Conservation (phyloP, 64 coral and sea anemone genomes). For the Pocillopora damicornis region DNA sequence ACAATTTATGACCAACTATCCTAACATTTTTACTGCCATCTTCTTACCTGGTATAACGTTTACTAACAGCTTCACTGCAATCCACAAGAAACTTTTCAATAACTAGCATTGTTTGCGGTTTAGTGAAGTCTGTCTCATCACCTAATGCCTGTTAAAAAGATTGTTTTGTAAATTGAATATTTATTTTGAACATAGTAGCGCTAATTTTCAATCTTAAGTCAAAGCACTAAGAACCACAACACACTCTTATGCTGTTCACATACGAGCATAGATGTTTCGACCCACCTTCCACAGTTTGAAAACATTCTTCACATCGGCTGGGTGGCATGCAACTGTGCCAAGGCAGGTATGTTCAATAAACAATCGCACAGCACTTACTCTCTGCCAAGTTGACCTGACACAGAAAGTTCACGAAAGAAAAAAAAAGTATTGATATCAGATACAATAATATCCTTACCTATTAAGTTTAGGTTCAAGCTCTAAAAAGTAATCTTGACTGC, state of each 20-base stretch:
- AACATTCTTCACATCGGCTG: conserved; percentile 9
- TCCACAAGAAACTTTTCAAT: conserved; percentile 59
- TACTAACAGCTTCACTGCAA: conserved; percentile 40
- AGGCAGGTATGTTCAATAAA: conserved; percentile 39
- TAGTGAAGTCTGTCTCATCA: conserved; percentile 56
- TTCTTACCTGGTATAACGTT: conserved; percentile 25
- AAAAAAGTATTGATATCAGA: not conserved
- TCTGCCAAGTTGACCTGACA: conserved; percentile 30
- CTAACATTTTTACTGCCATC: not conserved
- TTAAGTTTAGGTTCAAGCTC: no score
- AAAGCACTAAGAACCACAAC: no score
- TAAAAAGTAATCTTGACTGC: no score
- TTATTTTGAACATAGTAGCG: no score
- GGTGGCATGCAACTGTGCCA: conserved; percentile 10
- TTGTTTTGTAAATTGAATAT: not conserved
- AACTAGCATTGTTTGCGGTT: conserved; percentile 31
- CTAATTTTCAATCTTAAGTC: no score
- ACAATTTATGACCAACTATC: not conserved
- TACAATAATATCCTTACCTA: no score
- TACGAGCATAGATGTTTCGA: not conserved
- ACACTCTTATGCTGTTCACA: not conserved
- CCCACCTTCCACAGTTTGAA: conserved; percentile 41
- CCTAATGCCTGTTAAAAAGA: conserved; percentile 36
- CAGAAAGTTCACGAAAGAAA: not conserved
- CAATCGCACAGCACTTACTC: conserved; percentile 23